phyloP scores from a whole-genome alignment of 2,113 vertebrate species.

The Acanthisitta chloris region DNA sequence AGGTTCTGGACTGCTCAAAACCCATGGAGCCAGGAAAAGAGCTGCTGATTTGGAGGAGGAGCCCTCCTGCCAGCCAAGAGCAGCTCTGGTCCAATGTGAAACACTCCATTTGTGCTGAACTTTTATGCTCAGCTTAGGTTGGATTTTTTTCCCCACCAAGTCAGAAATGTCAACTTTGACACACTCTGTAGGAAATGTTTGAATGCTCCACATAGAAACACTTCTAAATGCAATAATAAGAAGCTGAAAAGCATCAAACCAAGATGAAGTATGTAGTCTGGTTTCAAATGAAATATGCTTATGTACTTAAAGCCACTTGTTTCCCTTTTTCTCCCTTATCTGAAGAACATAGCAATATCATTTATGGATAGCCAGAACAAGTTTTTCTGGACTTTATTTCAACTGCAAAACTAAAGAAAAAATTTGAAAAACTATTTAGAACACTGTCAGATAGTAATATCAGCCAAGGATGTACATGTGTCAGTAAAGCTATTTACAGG shows the following conservation, averaged over 20 bases:
- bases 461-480: neutral
- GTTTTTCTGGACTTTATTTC: neutral
- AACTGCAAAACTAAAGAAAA: neutral
- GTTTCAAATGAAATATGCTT: neutral
- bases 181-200: neutral
- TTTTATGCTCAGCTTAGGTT: neutral
- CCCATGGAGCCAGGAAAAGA: neutral
- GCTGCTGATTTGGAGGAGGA: neutral
- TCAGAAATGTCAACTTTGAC: neutral
- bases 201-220: neutral
- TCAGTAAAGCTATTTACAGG: neutral
- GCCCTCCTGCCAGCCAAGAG: fast-evolving
- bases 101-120: neutral
- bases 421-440: neutral
- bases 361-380: neutral
- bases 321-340: neutral
- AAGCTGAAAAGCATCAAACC: neutral
- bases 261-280: neutral
- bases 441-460: neutral
- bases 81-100: neutral
- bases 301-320: neutral
- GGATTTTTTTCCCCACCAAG: neutral
- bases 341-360: neutral
- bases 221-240: neutral
- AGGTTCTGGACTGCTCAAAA: neutral